phyloP scores from a whole-genome alignment of 2,888 invertebrate genomes.

The Netelia melanura region DNA sequence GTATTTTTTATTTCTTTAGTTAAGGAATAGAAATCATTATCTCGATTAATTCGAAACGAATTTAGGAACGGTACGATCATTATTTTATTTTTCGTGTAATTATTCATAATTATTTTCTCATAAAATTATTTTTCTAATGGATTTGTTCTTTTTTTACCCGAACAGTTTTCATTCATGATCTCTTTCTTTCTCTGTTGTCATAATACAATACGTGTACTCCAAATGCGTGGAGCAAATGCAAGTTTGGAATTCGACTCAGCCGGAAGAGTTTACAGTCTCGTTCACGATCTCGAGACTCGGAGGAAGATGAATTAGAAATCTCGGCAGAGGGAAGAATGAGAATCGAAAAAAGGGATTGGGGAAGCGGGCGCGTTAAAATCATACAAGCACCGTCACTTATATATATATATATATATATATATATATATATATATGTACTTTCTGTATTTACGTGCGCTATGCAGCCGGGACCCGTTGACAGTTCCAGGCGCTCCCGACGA shows the following conservation, averaged over 20 bases:
- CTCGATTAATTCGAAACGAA: background rate
- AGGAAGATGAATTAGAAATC: conserved; percentile 2
- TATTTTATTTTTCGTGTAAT: background rate
- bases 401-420: conserved; percentile 2
- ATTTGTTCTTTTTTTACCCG: background rate
- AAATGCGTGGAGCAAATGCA: conserved; percentile 15
- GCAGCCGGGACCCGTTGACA: conserved; percentile 59
- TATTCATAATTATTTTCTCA: background rate
- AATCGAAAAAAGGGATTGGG: conserved; percentile 12
- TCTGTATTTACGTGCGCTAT: conserved; percentile 35
- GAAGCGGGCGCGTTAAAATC: conserved; percentile 13
- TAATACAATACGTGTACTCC: conserved; percentile 16
- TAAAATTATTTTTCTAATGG: background rate
- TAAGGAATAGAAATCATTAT: background rate
- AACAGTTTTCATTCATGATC: background rate
- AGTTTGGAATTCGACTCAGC: conserved; percentile 25
- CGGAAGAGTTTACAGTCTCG: conserved; percentile 1
- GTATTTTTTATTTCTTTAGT: no score
- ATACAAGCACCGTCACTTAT: conserved; percentile 3
- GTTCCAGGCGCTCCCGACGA: conserved; percentile 59
- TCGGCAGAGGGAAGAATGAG: conserved; percentile 15
- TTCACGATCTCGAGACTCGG: conserved; percentile 5
- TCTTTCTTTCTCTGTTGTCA: conserved; percentile 21
- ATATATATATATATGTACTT: background rate
- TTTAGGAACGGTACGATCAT: background rate